Conservation (phyloP, 2,113 vertebrate genomes). For the Muntiacus reevesi region DNA sequence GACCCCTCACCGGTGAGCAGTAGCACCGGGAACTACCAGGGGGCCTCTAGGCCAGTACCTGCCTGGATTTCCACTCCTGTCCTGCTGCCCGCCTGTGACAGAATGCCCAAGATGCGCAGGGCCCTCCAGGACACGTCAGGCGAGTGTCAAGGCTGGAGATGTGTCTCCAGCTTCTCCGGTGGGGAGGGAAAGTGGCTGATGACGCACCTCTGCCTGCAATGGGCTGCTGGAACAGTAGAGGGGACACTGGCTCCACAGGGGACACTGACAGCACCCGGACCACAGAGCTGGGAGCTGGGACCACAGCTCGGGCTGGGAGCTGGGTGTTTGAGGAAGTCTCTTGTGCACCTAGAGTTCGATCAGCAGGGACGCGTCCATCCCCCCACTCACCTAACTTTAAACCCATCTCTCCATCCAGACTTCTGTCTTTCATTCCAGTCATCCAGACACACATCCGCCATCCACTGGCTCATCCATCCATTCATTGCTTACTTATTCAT, state of each 20-base stretch:
- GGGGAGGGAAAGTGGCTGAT: neutral
- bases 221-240: neutral
- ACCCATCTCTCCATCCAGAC: neutral
- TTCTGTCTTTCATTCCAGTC: neutral
- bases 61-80: neutral
- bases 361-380: neutral
- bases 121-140: neutral
- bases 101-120: neutral
- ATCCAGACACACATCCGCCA: neutral
- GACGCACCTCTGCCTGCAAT: accelerated
- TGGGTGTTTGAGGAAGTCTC: neutral
- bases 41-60: neutral
- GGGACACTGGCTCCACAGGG: neutral
- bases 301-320: neutral
- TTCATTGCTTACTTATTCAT: neutral
- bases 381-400: too few relatives aligned
- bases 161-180: neutral
- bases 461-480: accelerated
- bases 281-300: neutral
- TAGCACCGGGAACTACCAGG: accelerated
- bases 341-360: neutral
- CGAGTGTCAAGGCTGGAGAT: neutral
- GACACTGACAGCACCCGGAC: accelerated
- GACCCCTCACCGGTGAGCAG: neutral
- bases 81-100: neutral